These are phyloP conservation scores for Melopsittacus undulatus DNA, from an alignment of 2,797 vertebrate species.

Conservation along the genomic window DNA sequence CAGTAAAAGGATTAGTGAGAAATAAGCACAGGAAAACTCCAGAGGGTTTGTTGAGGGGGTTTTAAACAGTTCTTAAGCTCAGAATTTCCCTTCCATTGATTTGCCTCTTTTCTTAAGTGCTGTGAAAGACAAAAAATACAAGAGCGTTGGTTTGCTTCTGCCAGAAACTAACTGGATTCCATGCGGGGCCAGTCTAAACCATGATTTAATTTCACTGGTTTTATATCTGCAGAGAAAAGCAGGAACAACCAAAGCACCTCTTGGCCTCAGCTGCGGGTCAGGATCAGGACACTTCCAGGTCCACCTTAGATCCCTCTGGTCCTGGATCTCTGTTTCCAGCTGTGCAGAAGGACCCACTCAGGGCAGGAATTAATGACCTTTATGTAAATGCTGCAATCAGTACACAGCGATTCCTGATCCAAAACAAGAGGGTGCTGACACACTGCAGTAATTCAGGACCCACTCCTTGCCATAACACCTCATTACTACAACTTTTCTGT, in stretches of 20 bases:
- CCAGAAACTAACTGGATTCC: not conserved
- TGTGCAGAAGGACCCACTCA: not conserved
- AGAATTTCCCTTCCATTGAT: not conserved
- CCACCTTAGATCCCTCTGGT: accelerated
- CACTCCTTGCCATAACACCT: not conserved
- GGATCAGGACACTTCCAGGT: accelerated
- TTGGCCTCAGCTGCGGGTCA: too few species aligned
- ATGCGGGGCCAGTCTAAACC: not conserved
- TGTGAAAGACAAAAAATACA: not conserved
- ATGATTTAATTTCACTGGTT: accelerated
- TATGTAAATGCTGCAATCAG: not conserved
- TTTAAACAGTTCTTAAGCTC: not conserved
- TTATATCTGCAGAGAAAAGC: not conserved
- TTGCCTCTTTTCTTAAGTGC: not conserved
- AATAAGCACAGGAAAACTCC: not conserved
- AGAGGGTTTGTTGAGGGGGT: not conserved
- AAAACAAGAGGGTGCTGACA: not conserved
- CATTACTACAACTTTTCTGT: not conserved
- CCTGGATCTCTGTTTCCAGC: not conserved
- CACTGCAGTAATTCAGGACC: not conserved
- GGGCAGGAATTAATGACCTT: not conserved
- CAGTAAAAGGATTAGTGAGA: not conserved
- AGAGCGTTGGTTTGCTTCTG: not conserved
- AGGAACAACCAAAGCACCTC: not conserved
- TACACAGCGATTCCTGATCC: not conserved